Conservation (phyloP, 1,140 invertebrate genomes). For the Rhopalosiphum padi region DNA sequence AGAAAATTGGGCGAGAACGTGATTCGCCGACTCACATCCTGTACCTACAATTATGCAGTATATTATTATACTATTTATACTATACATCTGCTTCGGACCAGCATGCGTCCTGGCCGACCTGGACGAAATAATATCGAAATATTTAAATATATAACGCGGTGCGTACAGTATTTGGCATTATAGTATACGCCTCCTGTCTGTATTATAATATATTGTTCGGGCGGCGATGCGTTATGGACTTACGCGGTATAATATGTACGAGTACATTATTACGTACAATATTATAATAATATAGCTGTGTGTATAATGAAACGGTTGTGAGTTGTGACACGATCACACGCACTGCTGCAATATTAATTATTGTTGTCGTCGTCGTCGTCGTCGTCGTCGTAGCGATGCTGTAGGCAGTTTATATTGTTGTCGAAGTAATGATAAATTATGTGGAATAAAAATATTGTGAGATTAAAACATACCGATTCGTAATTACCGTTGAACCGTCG, state of each 20-base stretch:
- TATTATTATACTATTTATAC: too few species aligned
- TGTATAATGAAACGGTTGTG: neutral
- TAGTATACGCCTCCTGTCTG: neutral
- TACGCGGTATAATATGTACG: neutral
- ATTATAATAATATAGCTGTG: neutral
- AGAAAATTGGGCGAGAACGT: too few species aligned
- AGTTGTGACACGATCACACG: neutral
- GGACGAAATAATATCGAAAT: neutral
- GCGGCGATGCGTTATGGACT: neutral
- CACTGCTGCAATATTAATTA: constrained; percentile 11
- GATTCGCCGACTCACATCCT: too few species aligned
- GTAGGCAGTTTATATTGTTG: neutral
- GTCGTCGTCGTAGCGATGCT: neutral
- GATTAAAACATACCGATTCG: constrained; percentile 8
- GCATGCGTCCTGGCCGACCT: too few species aligned
- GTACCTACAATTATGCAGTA: too few species aligned
- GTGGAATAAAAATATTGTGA: neutral
- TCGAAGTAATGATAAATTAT: neutral
- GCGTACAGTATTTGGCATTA: neutral
- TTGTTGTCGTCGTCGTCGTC: neutral
- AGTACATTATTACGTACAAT: neutral
- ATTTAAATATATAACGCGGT: neutral
- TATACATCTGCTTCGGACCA: too few species aligned
- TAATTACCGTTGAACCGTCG: neutral
- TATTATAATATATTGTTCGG: neutral